These are phyloP conservation scores for Gadus macrocephalus DNA, from an alignment of 2,113 vertebrate species.

Conservation along the genomic window DNA sequence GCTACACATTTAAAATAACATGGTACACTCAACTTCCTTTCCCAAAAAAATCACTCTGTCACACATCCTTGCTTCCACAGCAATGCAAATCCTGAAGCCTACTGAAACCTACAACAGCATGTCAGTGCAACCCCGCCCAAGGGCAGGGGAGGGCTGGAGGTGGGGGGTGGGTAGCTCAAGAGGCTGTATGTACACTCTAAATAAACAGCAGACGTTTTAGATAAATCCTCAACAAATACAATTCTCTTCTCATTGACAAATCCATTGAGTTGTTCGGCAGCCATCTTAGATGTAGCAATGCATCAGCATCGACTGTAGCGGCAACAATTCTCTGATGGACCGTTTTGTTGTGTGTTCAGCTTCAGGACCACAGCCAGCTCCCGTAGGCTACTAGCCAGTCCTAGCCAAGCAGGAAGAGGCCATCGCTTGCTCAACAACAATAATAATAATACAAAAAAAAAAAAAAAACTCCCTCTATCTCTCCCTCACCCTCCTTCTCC, in stretches of 20 bases:
- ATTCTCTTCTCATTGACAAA: conserved; percentile 39
- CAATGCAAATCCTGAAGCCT: too few relatives aligned
- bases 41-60: too few relatives aligned
- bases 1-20: too few relatives aligned
- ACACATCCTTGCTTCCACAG: too few relatives aligned
- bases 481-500: conserved; percentile 30
- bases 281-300: conserved; percentile 66
- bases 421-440: conserved; percentile 51
- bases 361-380: conserved; percentile 80
- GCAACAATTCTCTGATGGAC: not conserved
- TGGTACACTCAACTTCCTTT: too few relatives aligned
- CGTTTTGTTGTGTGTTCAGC: not conserved
- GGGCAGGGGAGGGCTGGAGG: too few relatives aligned
- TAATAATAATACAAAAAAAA: conserved; percentile 33
- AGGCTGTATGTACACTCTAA: not conserved
- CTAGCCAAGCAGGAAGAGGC: conserved; percentile 51
- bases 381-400: conserved; percentile 35
- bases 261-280: conserved; percentile 51
- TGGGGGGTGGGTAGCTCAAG: too few relatives aligned
- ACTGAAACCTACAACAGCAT: too few relatives aligned
- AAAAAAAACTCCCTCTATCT: conserved; percentile 7
- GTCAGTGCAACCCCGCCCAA: too few relatives aligned
- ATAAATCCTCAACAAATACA: not conserved
- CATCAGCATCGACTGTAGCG: conserved; percentile 29
- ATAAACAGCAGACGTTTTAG: not conserved